Base-by-base conservation (phyloP, 2,113 vertebrate genomes). In the Trachemys scripta region DNA sequence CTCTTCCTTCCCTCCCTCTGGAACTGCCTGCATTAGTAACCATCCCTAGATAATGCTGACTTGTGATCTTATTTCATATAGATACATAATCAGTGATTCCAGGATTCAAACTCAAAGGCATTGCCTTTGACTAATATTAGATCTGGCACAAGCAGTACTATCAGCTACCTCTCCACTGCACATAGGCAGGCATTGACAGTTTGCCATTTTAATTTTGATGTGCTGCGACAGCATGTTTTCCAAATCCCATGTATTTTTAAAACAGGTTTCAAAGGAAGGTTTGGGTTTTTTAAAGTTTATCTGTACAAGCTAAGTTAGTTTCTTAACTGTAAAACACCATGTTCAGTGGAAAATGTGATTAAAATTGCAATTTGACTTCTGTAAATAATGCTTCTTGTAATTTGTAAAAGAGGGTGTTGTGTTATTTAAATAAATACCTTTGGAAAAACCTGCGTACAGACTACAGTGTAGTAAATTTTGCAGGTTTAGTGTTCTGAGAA, bases 151-250 rank as follows among this genome's bases (percentile, higher is more conserved):
- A 47, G 51, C 54, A 2, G 3, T 35, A 16, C 47, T 42, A 89
- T 9, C 49, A 3, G 82, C 14, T 62, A 1, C 10, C 35, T 12
- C n/a, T 14, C 8, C 83, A 22, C 47, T 31, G 6, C 79, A 16
- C 25, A 10, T 9, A 2, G 25, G 53, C 65, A 72, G 84, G 5
- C 82, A n/a, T 4, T n/a, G 29, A 42, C 50, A 1, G 2, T 29
- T 65, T 92, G 47, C 27, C 83, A 92, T 79, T 69, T 65, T 92
- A 90, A 47, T 47, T 90, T 62, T 27, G 8, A 54, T 24, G 81
- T 38, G 6, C 90, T 54, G 62, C 57, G 59, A 29, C 45, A 87
- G 27, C 11, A 22, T 49, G 45, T 88, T 94, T 80, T 49, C 47
- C 84, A 88, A 62, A 24, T 12, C 45, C 56, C 56, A 56, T 51